A percentile compares a stretch with the other conserved stretches of the same genome.
These are phyloP conservation scores for Mormyrops boulengeri DNA, from an alignment of 2,797 vertebrate genomes.

Conservation along the genomic window DNA sequence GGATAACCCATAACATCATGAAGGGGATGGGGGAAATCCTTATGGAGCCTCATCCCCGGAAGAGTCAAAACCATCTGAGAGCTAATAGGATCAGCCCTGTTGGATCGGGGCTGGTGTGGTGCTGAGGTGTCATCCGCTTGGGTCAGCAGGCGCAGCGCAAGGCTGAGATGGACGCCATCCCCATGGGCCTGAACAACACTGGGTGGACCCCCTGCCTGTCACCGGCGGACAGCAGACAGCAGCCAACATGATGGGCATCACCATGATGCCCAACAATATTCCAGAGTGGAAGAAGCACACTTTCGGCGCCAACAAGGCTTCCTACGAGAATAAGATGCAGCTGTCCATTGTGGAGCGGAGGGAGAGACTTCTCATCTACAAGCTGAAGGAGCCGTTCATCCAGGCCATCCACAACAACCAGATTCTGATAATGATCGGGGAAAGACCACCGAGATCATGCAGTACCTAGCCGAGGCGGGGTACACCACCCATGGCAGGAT, in stretches of 20 bases:
- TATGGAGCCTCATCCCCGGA: no score
- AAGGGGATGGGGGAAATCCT: no score
- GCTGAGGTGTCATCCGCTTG: no score
- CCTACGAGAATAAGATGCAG: constrained; percentile 93
- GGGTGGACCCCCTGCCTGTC: constrained; percentile 96
- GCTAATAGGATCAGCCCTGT: no score
- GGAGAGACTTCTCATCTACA: constrained; percentile 94
- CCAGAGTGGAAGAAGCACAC: constrained; percentile 99
- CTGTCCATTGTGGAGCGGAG: constrained; percentile 94
- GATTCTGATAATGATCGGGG: constrained; percentile 95
- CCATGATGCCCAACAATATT: constrained; percentile 98
- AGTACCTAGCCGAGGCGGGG: constrained; percentile 92
- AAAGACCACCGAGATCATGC: constrained; percentile 98
- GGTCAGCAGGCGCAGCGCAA: constrained; percentile 83
- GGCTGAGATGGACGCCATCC: constrained; percentile 98
- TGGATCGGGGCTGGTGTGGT: no score
- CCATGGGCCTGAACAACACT: constrained; percentile 98
- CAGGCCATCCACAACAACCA: constrained; percentile 98
- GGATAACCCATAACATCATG: no score
- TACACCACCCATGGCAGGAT: constrained; percentile 93
- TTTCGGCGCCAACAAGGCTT: constrained; percentile 95
- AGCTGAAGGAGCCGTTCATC: constrained; percentile 93
- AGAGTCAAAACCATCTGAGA: no score
- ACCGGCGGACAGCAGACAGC: constrained; percentile 92
- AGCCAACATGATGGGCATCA: constrained; percentile 95